Evolutionary conservation across 2,113 vertebrate genomes (phyloP), one percentile per base, ranked within the genome.

Genomic region (Baryphthengus martii): DNA sequence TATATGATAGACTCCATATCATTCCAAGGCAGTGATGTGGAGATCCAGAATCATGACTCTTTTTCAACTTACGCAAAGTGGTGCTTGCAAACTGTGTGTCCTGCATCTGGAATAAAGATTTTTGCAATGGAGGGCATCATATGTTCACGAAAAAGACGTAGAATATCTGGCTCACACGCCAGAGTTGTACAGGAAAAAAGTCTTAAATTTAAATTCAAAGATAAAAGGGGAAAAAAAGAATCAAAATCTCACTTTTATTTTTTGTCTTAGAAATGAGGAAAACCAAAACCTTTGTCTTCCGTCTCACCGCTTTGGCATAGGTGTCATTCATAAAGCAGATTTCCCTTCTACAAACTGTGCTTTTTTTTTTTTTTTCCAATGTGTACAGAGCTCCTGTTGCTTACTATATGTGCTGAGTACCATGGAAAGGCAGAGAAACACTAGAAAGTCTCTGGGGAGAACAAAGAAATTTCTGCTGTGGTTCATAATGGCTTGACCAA

Each of bases 401-500:
- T 97, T 25, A 2, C 11, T 55, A 0, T 17, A 12, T 59, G 33
- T 56, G 21, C 25, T 75, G n/a, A 18, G 29, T 84, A 26, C 11
- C 42, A 21, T 19, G 56, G 25, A 79, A 90, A 90, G 24, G 61
- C 66, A 79, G 21, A 68, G 44, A 82, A 85, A 92, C 18, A 44
- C 10, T 14, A 63, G 29, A 56, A 74, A 81, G 17, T 61, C 89
- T 84, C 77, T n/a, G 55, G 91, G 56, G 84, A 75, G 10, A 85
- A 47, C 11, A 79, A 65, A 66, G 40, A 85, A 94, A 78, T 44
- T 4, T 78, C 73, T 92, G 77, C 39, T 65, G 56, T 68, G 42
- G 56, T 71, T 95, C 87, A 56, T 75, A 95, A 87, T 42, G 28
- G 11, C 33, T 78, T 93, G 65, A 29, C 65, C 75, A 84, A 81